Evolutionary conservation across 2,113 vertebrate species (phyloP).

Genomic region (Propithecus coquereli): DNA sequence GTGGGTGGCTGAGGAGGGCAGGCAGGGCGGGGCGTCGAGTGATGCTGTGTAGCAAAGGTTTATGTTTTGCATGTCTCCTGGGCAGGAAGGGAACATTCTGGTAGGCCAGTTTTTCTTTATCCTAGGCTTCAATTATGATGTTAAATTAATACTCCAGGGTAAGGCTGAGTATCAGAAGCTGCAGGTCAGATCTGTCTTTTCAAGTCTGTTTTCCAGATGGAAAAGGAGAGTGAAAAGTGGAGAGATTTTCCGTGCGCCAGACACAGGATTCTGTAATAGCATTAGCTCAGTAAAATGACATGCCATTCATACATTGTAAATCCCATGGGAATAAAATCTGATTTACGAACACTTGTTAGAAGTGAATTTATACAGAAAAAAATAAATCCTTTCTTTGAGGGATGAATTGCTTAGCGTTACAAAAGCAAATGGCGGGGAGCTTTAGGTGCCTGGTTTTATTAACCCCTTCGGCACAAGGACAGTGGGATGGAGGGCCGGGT

Average conservation of each 20-base stretch:
- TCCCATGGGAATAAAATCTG: conserved; percentile 76
- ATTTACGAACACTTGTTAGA: conserved; percentile 79
- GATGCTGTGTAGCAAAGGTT: background rate
- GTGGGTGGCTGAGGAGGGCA: background rate
- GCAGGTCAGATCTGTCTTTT: conserved; percentile 68
- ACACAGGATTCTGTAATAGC: conserved; percentile 63
- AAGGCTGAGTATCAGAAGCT: conserved; percentile 59
- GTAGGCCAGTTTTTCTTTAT: conserved; percentile 33
- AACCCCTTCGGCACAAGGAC: background rate
- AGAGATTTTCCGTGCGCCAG: conserved; percentile 54
- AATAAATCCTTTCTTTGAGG: conserved; percentile 74
- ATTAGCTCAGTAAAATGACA: conserved; percentile 73
- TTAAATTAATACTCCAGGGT: conserved; percentile 62
- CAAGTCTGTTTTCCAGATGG: conserved; percentile 65
- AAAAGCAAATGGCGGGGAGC: background rate
- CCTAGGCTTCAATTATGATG: conserved; percentile 60
- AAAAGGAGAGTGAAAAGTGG: conserved; percentile 38
- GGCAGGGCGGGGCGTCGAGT: background rate
- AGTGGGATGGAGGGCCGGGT: background rate
- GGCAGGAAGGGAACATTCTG: background rate
- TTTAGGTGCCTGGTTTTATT: conserved; percentile 8
- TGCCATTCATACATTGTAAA: conserved; percentile 51
- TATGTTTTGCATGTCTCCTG: background rate
- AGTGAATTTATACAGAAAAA: conserved; percentile 79
- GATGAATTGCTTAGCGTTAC: conserved; percentile 65